These are phyloP conservation scores for Periparus ater DNA, from an alignment of 2,797 vertebrate genomes.

Conservation along the genomic window DNA sequence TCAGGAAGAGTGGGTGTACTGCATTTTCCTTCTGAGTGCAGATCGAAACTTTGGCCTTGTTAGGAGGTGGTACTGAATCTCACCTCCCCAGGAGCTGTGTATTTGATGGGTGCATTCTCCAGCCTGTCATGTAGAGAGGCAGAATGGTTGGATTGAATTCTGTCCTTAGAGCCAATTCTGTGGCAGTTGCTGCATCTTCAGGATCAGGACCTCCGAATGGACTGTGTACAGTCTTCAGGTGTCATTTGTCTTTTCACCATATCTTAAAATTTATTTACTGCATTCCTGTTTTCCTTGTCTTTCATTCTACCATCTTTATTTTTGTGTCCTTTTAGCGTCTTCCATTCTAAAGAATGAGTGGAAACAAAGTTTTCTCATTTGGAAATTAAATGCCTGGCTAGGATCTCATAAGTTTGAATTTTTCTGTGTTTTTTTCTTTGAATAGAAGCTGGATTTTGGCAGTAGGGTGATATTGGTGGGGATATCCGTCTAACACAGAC, in stretches of 20 bases:
- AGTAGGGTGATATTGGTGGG: background rate
- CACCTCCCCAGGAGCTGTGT: background rate
- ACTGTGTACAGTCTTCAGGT: background rate
- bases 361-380: conserved; percentile 5
- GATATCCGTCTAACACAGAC: background rate
- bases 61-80: background rate
- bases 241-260: background rate
- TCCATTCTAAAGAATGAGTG: background rate
- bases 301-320: background rate
- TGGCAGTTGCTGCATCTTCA: background rate
- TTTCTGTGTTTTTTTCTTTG: background rate
- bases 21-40: background rate
- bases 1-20: background rate
- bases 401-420: background rate
- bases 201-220: background rate
- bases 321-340: background rate
- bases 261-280: background rate
- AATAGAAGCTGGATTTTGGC: background rate
- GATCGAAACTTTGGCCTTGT: background rate
- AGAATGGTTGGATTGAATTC: background rate
- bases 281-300: background rate
- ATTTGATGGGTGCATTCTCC: background rate
- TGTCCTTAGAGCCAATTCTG: background rate
- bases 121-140: background rate
- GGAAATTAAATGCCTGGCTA: background rate